These are phyloP conservation scores for Campoletis sonorensis DNA, from an alignment of 1,140 invertebrate genomes.

Conservation along the genomic window DNA sequence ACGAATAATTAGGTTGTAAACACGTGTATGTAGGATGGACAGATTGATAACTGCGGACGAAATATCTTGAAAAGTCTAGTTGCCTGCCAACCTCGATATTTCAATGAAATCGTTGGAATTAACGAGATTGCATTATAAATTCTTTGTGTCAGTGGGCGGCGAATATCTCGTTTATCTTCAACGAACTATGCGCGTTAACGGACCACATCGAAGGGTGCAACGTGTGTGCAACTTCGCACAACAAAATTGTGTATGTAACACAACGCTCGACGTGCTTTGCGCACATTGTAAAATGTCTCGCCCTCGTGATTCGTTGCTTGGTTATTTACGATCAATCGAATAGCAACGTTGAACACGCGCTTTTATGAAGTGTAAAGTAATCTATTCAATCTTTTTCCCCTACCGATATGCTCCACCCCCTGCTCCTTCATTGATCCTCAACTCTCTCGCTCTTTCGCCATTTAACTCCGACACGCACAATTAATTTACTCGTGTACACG, in stretches of 20 bases:
- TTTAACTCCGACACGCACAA: slow-evolving; percentile 35
- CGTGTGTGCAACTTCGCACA: background rate
- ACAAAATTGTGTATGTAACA: background rate
- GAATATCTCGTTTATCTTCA: slow-evolving; percentile 29
- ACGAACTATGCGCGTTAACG: slow-evolving; percentile 30
- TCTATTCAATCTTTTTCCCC: slow-evolving; percentile 39
- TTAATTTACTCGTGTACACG: slow-evolving; percentile 25
- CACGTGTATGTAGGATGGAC: background rate
- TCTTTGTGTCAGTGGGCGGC: slow-evolving; percentile 32
- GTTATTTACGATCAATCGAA: slow-evolving; percentile 44
- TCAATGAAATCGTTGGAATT: slow-evolving; percentile 32
- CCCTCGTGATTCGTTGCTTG: slow-evolving; percentile 23
- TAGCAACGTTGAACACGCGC: slow-evolving; percentile 11
- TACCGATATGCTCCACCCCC: background rate
- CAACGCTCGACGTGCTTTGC: slow-evolving; percentile 14
- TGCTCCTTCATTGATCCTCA: background rate
- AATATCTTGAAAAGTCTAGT: background rate
- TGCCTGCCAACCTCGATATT: slow-evolving; percentile 24
- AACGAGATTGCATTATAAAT: slow-evolving; percentile 42
- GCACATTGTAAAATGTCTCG: slow-evolving; percentile 33
- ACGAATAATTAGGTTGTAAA: slow-evolving; percentile 2
- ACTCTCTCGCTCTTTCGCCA: slow-evolving; percentile 19
- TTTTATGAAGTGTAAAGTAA: slow-evolving; percentile 45
- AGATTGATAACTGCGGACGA: slow-evolving; percentile 16
- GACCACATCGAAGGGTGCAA: slow-evolving; percentile 39